phyloP scores from a whole-genome alignment of 2,888 invertebrate genomes.

The Octodonta nipae region DNA sequence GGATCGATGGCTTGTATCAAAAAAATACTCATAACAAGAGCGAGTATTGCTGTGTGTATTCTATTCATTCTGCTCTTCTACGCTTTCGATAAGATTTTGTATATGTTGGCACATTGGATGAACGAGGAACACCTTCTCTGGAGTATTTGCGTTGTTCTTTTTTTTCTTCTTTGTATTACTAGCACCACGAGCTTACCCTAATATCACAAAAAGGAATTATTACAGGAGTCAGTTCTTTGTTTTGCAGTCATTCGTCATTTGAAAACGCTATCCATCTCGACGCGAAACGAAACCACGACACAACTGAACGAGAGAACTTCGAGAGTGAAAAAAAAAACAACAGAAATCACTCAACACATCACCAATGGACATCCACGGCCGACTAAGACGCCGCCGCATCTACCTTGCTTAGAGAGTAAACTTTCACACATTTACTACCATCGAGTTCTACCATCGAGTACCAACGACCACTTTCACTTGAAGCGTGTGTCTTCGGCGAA shows the following conservation, averaged over 20 bases:
- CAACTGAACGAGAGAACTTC: neutral
- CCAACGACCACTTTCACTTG: constrained; percentile 33
- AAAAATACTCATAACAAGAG: constrained; percentile 33
- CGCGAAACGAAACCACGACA: neutral
- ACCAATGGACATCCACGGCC: constrained; percentile 32
- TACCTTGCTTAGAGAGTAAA: constrained; percentile 33
- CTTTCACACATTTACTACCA: constrained; percentile 33
- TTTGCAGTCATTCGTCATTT: neutral
- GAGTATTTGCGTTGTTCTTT: neutral
- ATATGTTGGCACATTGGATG: too few species aligned
- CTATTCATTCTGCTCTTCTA: constrained; percentile 32
- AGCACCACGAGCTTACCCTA: constrained; percentile 5
- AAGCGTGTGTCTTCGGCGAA: too few species aligned
- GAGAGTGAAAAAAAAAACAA: constrained; percentile 17
- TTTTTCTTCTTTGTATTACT: constrained; percentile 2
- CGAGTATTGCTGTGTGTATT: constrained; percentile 33
- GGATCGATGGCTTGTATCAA: constrained; percentile 35
- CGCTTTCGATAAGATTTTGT: too few species aligned
- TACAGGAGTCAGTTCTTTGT: constrained; percentile 1
- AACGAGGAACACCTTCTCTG: neutral
- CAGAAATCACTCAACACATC: constrained; percentile 28
- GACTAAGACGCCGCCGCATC: constrained; percentile 25
- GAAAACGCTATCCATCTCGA: neutral
- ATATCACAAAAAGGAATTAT: constrained; percentile 9
- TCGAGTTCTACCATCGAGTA: neutral